These are phyloP conservation scores for Pachyramphus minor DNA, from an alignment of 2,113 vertebrate genomes.

Conservation along the genomic window DNA sequence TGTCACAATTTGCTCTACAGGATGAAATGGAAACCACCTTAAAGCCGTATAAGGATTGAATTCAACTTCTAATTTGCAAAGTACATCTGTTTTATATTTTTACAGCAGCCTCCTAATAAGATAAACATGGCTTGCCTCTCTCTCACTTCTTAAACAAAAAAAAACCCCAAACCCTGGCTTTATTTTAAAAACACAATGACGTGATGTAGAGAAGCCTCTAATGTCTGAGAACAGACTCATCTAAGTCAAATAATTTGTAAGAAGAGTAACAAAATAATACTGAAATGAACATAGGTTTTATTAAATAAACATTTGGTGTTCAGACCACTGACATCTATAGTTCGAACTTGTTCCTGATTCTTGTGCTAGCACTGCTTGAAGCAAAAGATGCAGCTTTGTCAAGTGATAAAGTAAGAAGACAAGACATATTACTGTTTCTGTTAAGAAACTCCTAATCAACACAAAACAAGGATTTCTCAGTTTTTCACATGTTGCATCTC, in stretches of 20 bases:
- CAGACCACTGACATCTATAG: not conserved
- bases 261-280: slow-evolving; percentile 2
- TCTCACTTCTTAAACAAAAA: slow-evolving; percentile 30
- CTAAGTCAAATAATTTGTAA: slow-evolving; percentile 52
- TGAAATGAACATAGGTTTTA: not conserved
- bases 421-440: not conserved
- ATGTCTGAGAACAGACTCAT: slow-evolving; percentile 44
- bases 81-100: slow-evolving; percentile 66
- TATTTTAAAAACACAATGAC: slow-evolving; percentile 68
- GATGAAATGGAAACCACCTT: slow-evolving; percentile 13
- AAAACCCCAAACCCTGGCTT: slow-evolving; percentile 9
- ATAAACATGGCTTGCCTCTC: slow-evolving; percentile 58
- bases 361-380: not conserved
- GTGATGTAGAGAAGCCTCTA: slow-evolving; percentile 19
- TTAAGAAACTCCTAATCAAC: not conserved
- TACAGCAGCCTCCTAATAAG: slow-evolving; percentile 62
- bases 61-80: slow-evolving; percentile 62
- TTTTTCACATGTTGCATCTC: not conserved
- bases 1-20: not conserved
- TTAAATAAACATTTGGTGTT: slow-evolving; percentile 9
- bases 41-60: slow-evolving; percentile 31
- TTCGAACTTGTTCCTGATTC: not conserved
- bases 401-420: slow-evolving; percentile 23
- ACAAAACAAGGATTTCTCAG: not conserved
- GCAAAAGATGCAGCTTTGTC: not conserved